Percentiles rank a stretch among this genome's conserved stretches.
Evolutionary conservation across 2,797 vertebrate genomes (phyloP).

Genomic region (Tolypeutes matacus): DNA sequence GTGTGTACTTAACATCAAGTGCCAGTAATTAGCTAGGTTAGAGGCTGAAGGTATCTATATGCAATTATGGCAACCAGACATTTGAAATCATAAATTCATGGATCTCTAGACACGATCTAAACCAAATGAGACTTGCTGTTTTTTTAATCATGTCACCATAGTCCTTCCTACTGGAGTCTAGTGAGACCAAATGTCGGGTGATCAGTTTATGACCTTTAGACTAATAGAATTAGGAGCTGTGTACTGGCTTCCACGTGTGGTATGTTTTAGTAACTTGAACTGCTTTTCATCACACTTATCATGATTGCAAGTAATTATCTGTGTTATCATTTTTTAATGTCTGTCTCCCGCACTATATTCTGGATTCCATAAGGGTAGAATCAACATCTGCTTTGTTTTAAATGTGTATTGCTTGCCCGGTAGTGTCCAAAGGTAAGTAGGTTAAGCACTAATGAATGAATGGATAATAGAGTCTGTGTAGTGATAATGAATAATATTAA

Average conservation of each 20-base stretch:
- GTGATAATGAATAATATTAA: conserved; percentile 19
- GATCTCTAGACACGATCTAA: not conserved
- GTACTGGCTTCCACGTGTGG: not conserved
- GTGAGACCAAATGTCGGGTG: conserved; percentile 25
- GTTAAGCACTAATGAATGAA: conserved; percentile 13
- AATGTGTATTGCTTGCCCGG: not conserved
- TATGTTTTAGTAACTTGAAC: not conserved
- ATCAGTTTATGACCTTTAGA: conserved; percentile 10
- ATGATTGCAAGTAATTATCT: conserved; percentile 60
- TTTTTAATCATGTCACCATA: conserved; percentile 11
- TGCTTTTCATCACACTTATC: conserved; percentile 61
- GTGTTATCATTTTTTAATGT: conserved; percentile 33
- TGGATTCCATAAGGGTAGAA: not conserved
- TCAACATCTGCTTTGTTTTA: conserved; percentile 46
- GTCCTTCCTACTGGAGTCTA: conserved; percentile 36
- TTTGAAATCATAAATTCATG: conserved; percentile 63
- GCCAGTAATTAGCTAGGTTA: conserved; percentile 11
- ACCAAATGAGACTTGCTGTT: conserved; percentile 42
- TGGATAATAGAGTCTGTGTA: conserved; percentile 32
- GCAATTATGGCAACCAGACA: conserved; percentile 44
- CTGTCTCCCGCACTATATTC: not conserved
- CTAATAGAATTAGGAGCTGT: not conserved
- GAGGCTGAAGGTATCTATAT: conserved; percentile 12
- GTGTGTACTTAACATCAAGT: conserved; percentile 56
- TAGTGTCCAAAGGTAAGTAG: conserved; percentile 25